Percentiles rank a stretch among this genome's conserved stretches.
Conservation (phyloP, 2,797 vertebrate species). For the Sciaenops ocellatus region DNA sequence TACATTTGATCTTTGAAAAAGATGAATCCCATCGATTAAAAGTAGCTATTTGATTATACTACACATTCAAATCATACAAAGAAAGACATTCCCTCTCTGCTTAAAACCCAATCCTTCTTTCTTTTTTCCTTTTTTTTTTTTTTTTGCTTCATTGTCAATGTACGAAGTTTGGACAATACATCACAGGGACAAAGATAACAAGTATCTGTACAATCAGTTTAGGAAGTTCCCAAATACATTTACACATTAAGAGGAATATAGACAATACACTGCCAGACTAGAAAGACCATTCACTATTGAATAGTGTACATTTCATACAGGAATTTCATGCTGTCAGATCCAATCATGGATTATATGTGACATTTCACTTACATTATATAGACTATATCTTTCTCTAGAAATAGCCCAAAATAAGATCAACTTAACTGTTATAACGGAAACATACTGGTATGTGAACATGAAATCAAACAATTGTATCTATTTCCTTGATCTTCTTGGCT, state of each 20-base stretch:
- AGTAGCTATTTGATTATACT: slow-evolving; percentile 62
- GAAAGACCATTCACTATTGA: slow-evolving; percentile 69
- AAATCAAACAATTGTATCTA: slow-evolving; percentile 34
- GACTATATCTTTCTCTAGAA: slow-evolving; percentile 48
- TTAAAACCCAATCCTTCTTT: slow-evolving; percentile 34
- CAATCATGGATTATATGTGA: slow-evolving; percentile 61
- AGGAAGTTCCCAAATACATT: slow-evolving; percentile 73
- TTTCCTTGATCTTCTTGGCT: slow-evolving; percentile 40
- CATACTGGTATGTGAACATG: slow-evolving; percentile 22
- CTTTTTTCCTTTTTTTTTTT: background rate
- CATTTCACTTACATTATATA: slow-evolving; percentile 57
- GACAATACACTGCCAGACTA: slow-evolving; percentile 73
- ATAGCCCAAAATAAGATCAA: slow-evolving; percentile 45
- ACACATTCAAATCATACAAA: slow-evolving; percentile 79
- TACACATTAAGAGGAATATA: slow-evolving; percentile 75
- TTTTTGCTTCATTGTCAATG: slow-evolving; percentile 71
- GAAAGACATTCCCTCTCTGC: slow-evolving; percentile 68
- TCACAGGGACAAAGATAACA: slow-evolving; percentile 74
- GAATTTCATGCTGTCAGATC: slow-evolving; percentile 73
- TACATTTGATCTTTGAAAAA: slow-evolving; percentile 71
- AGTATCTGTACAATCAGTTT: slow-evolving; percentile 75
- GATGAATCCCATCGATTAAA: slow-evolving; percentile 69
- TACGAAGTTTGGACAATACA: slow-evolving; percentile 70
- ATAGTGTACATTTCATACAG: slow-evolving; percentile 72
- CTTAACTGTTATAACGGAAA: slow-evolving; percentile 33